Evolutionary conservation across 2,888 invertebrate species (phyloP).

Genomic region (Myathropa florea): DNA sequence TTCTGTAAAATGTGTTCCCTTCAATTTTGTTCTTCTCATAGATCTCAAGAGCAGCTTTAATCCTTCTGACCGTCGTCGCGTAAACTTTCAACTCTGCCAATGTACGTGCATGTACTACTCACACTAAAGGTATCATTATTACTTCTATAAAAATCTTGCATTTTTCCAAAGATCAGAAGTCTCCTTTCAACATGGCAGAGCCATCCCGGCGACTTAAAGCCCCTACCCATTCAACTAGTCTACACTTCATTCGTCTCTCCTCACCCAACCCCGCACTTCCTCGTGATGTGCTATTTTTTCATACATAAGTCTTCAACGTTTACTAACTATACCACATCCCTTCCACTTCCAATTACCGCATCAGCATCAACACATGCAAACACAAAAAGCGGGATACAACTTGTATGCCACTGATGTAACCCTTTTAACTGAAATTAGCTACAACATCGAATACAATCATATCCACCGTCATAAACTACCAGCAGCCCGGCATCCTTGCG

Average conservation of each 20-base stretch:
- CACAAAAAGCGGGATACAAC: background rate
- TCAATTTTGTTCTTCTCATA: too few relatives aligned
- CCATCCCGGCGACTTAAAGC: background rate
- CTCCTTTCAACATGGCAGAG: background rate
- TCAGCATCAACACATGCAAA: background rate
- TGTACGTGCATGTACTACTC: too few relatives aligned
- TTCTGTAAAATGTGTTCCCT: too few relatives aligned
- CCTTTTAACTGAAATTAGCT: constrained; percentile 47
- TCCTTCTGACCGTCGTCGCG: too few relatives aligned
- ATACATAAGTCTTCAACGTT: background rate
- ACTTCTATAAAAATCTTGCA: too few relatives aligned
- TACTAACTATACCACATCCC: background rate
- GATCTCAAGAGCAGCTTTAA: too few relatives aligned
- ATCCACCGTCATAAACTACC: constrained; percentile 21
- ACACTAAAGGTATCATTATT: too few relatives aligned
- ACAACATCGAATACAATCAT: constrained; percentile 37
- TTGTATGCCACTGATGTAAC: constrained; percentile 2
- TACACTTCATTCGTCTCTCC: background rate
- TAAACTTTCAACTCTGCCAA: too few relatives aligned
- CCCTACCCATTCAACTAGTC: background rate
- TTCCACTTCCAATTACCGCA: background rate
- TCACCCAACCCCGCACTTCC: background rate
- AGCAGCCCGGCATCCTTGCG: constrained; percentile 6
- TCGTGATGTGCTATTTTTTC: background rate
- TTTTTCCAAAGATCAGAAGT: too few relatives aligned